A percentile compares a stretch with the other conserved stretches of the same genome.
Evolutionary conservation across 2,888 invertebrate genomes (phyloP).

Genomic region (Noctua janthe): DNA sequence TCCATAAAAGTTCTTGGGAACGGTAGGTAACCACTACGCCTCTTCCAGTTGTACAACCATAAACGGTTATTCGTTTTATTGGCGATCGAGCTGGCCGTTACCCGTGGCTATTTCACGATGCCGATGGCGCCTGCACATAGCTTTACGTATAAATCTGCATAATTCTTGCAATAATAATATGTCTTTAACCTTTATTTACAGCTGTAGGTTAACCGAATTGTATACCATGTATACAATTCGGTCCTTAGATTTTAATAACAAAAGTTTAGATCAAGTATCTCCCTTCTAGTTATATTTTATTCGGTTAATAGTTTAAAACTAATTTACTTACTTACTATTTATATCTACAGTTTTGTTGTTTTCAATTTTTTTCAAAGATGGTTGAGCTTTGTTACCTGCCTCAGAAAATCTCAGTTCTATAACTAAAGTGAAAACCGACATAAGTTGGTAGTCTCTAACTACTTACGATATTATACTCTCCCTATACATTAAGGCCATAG

Average conservation of each 20-base stretch:
- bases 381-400: neutral
- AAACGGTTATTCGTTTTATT: slow-evolving; percentile 76
- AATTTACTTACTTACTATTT: neutral
- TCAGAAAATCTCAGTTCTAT: slow-evolving; percentile 11
- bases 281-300: neutral
- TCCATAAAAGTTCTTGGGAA: slow-evolving; percentile 66
- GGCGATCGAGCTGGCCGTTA: slow-evolving; percentile 72
- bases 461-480: slow-evolving; percentile 42
- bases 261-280: neutral
- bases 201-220: neutral
- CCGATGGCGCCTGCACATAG: slow-evolving; percentile 56
- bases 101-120: slow-evolving; percentile 65
- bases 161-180: slow-evolving; percentile 23
- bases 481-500: slow-evolving; percentile 48
- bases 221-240: neutral
- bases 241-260: slow-evolving; percentile 9
- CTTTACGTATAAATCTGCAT: slow-evolving; percentile 49
- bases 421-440: slow-evolving; percentile 30
- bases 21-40: slow-evolving; percentile 62
- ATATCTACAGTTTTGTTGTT: neutral
- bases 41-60: slow-evolving; percentile 66
- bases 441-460: slow-evolving; percentile 16
- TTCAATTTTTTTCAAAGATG: neutral
- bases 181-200: slow-evolving; percentile 7
- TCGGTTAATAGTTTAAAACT: neutral